Base-by-base conservation (phyloP, 2,113 vertebrate species). In the Holacanthus passer region DNA sequence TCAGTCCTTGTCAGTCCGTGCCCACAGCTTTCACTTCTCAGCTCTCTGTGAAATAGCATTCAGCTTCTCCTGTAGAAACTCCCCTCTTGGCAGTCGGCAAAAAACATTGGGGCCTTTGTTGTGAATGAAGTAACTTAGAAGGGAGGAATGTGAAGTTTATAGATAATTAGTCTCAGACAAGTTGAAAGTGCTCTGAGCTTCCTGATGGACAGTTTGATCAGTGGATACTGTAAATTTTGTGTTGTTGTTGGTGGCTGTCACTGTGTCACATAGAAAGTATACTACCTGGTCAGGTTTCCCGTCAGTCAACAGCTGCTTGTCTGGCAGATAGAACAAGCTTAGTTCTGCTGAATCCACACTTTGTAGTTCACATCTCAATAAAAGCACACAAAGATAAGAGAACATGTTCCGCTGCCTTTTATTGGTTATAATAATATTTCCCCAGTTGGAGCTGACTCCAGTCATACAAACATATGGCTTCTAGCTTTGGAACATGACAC, bases 31-130 rank as follows among this genome's bases (percentile, higher is more conserved):
- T 75, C 60, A 67, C 17, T 41, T 64, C 7, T 43, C 68, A 13
- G 35, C 3, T 0, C 69, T 56, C 31, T 52, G 72, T 85, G 24
- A 66, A 82, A 47, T 3, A 31, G 45, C 47, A 66, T 88, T 87
- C 82, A 82, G 55, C 35, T 55, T 66, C 60, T 77, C 50, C 73
- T 58, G 76, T 16, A 73, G 50, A 74, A 85, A 73, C 48, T 56
- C 62, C 60, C 35, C 19, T n/a, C 39, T 89, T 82, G 77, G 79
- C 68, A 82, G 77, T 60, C 70, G 45, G 83, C 82, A 60, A 73
- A n/a, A 92, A 86, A 83, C 76, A 63, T 68, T 48, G 39, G 29
- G n/a, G 31, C n/a, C 32, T 88, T 89, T 88, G 91, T 81, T 63
- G 63, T 29, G 41, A 73, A 29, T 52, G 73, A 88, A 87, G 77